Evolutionary conservation across 1,140 invertebrate species (phyloP).

Genomic region (Tetragonula clypearis): DNA sequence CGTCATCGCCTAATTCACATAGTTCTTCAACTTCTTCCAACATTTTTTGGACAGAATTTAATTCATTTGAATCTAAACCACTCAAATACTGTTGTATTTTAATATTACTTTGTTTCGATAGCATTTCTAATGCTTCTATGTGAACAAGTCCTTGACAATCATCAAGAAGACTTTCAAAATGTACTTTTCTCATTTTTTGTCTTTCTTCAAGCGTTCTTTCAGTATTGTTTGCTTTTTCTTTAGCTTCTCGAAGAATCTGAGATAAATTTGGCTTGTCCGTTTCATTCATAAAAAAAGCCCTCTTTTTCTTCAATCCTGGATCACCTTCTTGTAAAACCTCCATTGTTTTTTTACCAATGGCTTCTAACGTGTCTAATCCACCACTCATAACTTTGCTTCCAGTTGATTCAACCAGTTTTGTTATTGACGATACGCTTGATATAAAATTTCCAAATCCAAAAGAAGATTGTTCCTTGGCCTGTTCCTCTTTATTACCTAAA

Average conservation of each 20-base stretch:
- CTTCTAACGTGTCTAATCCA: slow-evolving; percentile 93
- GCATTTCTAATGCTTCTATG: slow-evolving; percentile 94
- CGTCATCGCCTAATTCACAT: slow-evolving; percentile 88
- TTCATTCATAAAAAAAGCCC: slow-evolving; percentile 85
- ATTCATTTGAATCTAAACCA: slow-evolving; percentile 81
- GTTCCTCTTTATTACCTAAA: slow-evolving; percentile 48
- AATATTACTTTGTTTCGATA: slow-evolving; percentile 91
- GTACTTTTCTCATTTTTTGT: slow-evolving; percentile 84
- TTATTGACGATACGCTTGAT: slow-evolving; percentile 85
- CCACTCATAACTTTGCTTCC: slow-evolving; percentile 91
- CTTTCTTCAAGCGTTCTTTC: slow-evolving; percentile 85
- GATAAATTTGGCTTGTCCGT: slow-evolving; percentile 82
- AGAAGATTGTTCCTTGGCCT: slow-evolving; percentile 64
- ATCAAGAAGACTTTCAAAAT: slow-evolving; percentile 93
- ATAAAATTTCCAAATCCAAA: slow-evolving; percentile 86
- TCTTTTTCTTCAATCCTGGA: slow-evolving; percentile 91
- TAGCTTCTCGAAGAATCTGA: slow-evolving; percentile 90
- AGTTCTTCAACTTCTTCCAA: slow-evolving; percentile 90
- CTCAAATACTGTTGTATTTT: slow-evolving; percentile 86
- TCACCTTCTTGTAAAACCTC: slow-evolving; percentile 95
- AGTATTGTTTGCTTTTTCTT: slow-evolving; percentile 88
- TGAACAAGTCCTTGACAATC: slow-evolving; percentile 94
- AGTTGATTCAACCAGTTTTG: slow-evolving; percentile 87
- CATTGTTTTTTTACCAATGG: slow-evolving; percentile 96
- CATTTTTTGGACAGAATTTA: slow-evolving; percentile 88